Base-by-base conservation (phyloP, 2,888 invertebrate genomes). In the Drosophila niveifrons region DNA sequence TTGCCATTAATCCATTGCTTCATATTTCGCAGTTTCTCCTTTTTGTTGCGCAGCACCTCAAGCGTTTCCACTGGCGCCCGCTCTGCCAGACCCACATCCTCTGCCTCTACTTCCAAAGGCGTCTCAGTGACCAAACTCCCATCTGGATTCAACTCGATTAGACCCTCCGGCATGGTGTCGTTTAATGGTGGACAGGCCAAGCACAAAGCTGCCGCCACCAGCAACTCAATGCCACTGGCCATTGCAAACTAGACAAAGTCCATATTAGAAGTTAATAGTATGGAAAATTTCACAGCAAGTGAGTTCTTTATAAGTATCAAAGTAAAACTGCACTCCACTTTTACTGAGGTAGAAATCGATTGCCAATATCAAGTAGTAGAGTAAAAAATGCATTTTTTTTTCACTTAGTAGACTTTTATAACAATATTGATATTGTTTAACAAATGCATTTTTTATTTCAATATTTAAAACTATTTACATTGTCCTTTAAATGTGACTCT, bases 121-220 rank as follows among this genome's bases (percentile, higher is more conserved):
- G 51, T 6, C 3, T 74, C 52, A 2, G 75, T 72, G 9, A 66
- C 52, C 23, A 56, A 3, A n/a, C 3, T 53, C 1, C 65, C 75
- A 18, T 83, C 74, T 2, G 71, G 73, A 52, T 73, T 72, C 8
- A 90, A 29, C 39, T 52, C 62, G 13, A 90, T 69, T 0, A 89
- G 66, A 8, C 78, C 82, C 0, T 17, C 53, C 0, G 87, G 82
- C 53, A 88, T 13, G 0, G 76, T 78, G 8, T 73, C 75, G 31
- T 81, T 79, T 0, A 75, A 34, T 0, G 72, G 56, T 2, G 89
- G 79, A 73, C 92, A 92, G n/a, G 82, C 66, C 2, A 87, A 55
- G 46, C 92, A 91, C 2, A 92, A 73, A 2, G 89, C 90, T 2
- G 90, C 80, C 8, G 92, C 88, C 61, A 91, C 77, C 44, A 91